phyloP scores from a whole-genome alignment of 2,797 vertebrate species.

The Sebastes oblongus region DNA sequence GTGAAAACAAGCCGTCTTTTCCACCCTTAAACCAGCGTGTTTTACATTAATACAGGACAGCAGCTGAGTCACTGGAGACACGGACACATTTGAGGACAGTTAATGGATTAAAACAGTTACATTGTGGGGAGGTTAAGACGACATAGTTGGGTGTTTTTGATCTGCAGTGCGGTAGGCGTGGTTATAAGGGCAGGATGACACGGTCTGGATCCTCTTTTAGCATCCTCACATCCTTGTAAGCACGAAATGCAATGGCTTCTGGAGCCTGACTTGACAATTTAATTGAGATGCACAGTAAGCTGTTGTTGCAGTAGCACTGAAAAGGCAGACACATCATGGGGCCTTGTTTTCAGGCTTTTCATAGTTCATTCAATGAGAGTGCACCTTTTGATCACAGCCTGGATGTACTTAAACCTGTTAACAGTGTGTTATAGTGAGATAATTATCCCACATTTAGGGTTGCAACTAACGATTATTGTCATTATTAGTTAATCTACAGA shows the following conservation, averaged over 20 bases:
- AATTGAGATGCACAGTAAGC: conserved; percentile 55
- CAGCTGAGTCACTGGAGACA: conserved; percentile 41
- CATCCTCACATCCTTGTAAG: conserved; percentile 64
- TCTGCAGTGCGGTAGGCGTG: conserved; percentile 96
- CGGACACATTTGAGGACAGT: background rate
- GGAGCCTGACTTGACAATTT: conserved; percentile 55
- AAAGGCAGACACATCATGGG: background rate
- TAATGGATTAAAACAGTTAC: conserved; percentile 13
- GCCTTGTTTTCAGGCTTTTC: conserved; percentile 3
- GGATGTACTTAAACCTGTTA: background rate
- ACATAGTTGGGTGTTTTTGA: conserved; percentile 72
- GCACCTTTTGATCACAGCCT: background rate
- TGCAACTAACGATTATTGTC: too few relatives aligned
- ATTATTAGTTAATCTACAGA: too few relatives aligned
- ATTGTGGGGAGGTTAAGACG: conserved; percentile 22
- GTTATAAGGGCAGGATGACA: conserved; percentile 56
- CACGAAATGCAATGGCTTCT: conserved; percentile 13
- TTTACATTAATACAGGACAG: background rate
- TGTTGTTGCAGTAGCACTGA: conserved; percentile 32
- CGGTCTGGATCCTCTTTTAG: conserved; percentile 52
- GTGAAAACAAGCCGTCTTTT: background rate
- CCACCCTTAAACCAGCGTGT: background rate
- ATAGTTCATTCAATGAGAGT: background rate
- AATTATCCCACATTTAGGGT: background rate
- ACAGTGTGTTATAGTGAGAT: background rate